These are phyloP conservation scores for Drosophila kuntzei DNA, from an alignment of 2,888 invertebrate species.

Conservation along the genomic window DNA sequence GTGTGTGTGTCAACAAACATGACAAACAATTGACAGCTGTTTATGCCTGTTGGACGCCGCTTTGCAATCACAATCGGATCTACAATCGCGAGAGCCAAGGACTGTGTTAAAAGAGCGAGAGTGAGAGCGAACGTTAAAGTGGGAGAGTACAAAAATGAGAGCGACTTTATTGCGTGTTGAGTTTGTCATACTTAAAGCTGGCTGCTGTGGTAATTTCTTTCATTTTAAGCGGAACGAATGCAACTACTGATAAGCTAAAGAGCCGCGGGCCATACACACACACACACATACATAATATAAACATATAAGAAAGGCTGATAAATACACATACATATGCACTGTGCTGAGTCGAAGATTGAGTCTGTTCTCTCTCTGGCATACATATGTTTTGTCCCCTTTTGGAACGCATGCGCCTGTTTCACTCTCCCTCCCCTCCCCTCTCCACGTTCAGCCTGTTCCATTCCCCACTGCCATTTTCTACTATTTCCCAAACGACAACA, in stretches of 20 bases:
- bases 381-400: constrained; percentile 49
- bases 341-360: constrained; percentile 7
- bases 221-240: constrained; percentile 46
- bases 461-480: constrained; percentile 23
- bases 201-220: constrained; percentile 40
- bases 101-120: constrained; percentile 12
- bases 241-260: constrained; percentile 62
- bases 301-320: constrained; percentile 36
- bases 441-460: background rate
- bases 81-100: constrained; percentile 33
- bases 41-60: constrained; percentile 75
- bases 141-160: background rate
- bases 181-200: constrained; percentile 32
- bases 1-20: constrained; percentile 61
- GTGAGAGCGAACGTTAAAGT: background rate
- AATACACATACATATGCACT: constrained; percentile 22
- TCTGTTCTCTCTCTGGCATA: constrained; percentile 29
- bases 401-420: constrained; percentile 57
- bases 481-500: constrained; percentile 45
- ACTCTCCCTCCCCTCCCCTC: constrained; percentile 11
- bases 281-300: constrained; percentile 2
- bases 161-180: constrained; percentile 16
- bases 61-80: constrained; percentile 29
- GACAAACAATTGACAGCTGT: constrained; percentile 72
- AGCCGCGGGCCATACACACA: constrained; percentile 19